A percentile compares a stretch with the other conserved stretches of the same genome.
These are phyloP conservation scores for Drosophila albomicans DNA, from an alignment of 1,140 invertebrate species.

Conservation along the genomic window DNA sequence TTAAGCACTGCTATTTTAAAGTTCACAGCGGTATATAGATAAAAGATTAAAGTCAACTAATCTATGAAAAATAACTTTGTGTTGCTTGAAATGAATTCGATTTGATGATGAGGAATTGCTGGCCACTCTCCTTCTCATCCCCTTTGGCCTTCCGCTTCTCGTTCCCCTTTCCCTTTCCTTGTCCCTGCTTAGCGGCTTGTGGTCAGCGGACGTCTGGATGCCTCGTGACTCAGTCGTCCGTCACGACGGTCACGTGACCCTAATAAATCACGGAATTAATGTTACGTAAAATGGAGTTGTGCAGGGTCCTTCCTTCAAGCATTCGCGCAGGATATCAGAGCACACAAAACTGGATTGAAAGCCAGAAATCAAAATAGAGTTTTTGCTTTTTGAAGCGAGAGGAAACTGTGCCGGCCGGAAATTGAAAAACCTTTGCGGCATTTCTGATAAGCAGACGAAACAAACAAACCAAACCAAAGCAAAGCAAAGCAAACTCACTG, in stretches of 20 bases:
- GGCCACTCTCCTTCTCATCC: too few relatives aligned
- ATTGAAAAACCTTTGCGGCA: slow-evolving; percentile 82
- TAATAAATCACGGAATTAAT: slow-evolving; percentile 85
- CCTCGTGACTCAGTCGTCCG: slow-evolving; percentile 75
- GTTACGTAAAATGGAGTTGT: slow-evolving; percentile 85
- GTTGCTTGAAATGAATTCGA: slow-evolving; percentile 11
- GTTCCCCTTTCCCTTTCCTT: too few relatives aligned
- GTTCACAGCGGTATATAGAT: too few relatives aligned
- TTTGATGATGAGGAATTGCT: slow-evolving; percentile 26
- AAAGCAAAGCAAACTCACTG: not conserved
- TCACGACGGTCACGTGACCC: slow-evolving; percentile 84
- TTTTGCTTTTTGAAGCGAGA: slow-evolving; percentile 16
- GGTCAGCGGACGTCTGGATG: slow-evolving; percentile 63
- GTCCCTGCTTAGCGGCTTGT: not conserved
- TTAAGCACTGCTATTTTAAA: too few relatives aligned
- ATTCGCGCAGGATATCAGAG: slow-evolving; percentile 12
- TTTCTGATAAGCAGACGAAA: slow-evolving; percentile 66
- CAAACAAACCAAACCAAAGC: slow-evolving; percentile 18
- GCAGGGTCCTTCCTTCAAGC: slow-evolving; percentile 14
- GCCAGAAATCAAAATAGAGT: slow-evolving; percentile 19
- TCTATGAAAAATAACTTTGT: not conserved
- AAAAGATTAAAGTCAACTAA: too few relatives aligned
- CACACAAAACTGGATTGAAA: not conserved
- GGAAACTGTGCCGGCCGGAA: slow-evolving; percentile 78
- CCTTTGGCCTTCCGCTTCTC: not conserved